A percentile compares a stretch with the other conserved stretches of the same genome.
Evolutionary conservation across 2,113 vertebrate species (phyloP).

Genomic region (Rhinolophus ferrumequinum): DNA sequence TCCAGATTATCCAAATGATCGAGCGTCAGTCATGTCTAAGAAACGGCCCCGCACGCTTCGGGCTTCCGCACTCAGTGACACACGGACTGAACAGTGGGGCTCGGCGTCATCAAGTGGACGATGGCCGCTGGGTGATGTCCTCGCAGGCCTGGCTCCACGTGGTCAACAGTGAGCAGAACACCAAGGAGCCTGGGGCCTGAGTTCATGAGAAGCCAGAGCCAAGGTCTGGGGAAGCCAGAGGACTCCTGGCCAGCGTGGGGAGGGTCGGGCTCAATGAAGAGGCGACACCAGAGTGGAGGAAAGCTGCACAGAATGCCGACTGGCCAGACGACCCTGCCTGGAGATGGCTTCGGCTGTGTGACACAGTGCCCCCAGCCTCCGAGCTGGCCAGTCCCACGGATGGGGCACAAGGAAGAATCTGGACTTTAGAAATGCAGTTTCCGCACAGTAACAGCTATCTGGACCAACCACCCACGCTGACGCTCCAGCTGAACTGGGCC

Average conservation of each 20-base stretch:
- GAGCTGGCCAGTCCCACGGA: rapidly evolving
- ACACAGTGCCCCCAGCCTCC: not conserved
- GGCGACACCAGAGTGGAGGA: rapidly evolving
- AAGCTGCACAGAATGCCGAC: not conserved
- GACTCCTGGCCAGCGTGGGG: not conserved
- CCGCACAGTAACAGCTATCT: not conserved
- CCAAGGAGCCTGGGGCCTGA: no score
- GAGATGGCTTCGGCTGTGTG: not conserved
- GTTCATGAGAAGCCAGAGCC: not conserved
- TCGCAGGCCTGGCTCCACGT: no score
- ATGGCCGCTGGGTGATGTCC: no score
- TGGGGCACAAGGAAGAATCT: rapidly evolving
- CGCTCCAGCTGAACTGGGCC: not conserved
- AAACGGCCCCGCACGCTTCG: not conserved
- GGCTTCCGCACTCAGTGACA: not conserved
- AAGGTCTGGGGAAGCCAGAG: not conserved
- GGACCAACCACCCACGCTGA: not conserved
- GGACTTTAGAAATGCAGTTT: not conserved
- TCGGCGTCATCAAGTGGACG: no score
- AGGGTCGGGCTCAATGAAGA: no score
- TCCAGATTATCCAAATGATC: not conserved
- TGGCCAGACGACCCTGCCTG: not conserved
- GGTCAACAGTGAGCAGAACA: rapidly evolving
- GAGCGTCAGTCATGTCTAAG: not conserved
- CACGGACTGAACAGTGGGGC: no score